Evolutionary conservation across 2,888 invertebrate species (phyloP), one percentile per base, ranked within the genome.

Genomic region (Cylindroiulus punctatus): DNA sequence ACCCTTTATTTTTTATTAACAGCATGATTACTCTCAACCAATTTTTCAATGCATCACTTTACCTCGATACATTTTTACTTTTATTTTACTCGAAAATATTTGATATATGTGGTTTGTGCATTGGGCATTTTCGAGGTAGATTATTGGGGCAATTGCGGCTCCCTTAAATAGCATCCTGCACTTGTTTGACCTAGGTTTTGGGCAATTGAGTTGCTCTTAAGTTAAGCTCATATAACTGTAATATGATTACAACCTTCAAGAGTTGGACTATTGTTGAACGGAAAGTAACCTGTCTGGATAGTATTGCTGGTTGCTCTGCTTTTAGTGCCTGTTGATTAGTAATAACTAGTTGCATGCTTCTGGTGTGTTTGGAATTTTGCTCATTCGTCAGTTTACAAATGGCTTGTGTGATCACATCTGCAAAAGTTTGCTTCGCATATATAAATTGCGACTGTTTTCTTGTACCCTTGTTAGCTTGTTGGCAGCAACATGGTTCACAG

Each of bases 401-500:
- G 44, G 10, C 44, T 12, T 44, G 8, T 44, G 44, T 44, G 44
- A 14, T 44, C 44, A 12, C 14, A 30, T 17, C 76, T 22, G 30
- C 76, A 8, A 76, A 7, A 30, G 22, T 76, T 76, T 12, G 12
- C 8, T 76, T n/a, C n/a, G n/a, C n/a, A n/a, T n/a, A n/a, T n/a
- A n/a, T 76, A 76, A 76, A 40, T 82, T 82, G 7, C 0, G 22
- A 57, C 22, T 57, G 32, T 82, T 82, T 82, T 82, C 40, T 32
- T 26, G 40, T 30, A 7, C 17, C 32, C 17, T 40, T 19, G 36
- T 32, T 40, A 82, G 82, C 82, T 82, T 36, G 40, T 82, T 12
- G 82, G 40, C 32, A 40, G 82, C 82, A 82, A 82, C 82, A 82
- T 40, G 19, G 32, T 32, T 57, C 57, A 26, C 47, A 32, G 44